Evolutionary conservation across 2,888 invertebrate genomes (phyloP).

Genomic region (Anarsia innoxiella): DNA sequence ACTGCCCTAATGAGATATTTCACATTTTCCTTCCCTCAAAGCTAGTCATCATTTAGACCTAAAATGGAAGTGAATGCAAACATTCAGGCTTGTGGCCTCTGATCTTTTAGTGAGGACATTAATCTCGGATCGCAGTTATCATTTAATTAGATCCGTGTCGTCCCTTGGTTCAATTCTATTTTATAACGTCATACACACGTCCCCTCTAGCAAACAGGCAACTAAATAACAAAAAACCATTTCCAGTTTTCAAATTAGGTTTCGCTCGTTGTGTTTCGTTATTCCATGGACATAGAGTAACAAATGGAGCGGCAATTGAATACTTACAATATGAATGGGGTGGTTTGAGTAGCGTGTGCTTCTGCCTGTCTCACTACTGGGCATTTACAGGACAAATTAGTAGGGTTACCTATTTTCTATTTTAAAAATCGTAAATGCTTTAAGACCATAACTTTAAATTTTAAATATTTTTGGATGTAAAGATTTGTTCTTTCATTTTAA

Average conservation of each 20-base stretch:
- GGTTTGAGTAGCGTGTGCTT: slow-evolving; percentile 40
- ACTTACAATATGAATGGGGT: no score
- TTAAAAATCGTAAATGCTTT: no score
- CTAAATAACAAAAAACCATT: slow-evolving; percentile 36
- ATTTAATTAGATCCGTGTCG: slow-evolving; percentile 72
- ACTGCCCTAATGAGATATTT: no score
- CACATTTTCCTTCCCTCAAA: slow-evolving; percentile 17
- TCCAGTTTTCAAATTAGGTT: slow-evolving; percentile 17
- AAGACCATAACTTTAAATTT: no score
- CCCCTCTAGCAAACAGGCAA: slow-evolving; percentile 54
- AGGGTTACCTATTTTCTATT: slow-evolving; percentile 54
- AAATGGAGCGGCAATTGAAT: no score
- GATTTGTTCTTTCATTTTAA: no score
- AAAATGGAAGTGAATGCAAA: slow-evolving; percentile 28
- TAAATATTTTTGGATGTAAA: no score
- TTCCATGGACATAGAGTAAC: no score
- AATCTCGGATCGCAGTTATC: slow-evolving; percentile 70
- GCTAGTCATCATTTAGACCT: slow-evolving; percentile 17
- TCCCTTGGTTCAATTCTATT: slow-evolving; percentile 72
- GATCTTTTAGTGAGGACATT: slow-evolving; percentile 58
- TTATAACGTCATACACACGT: slow-evolving; percentile 74
- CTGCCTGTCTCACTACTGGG: slow-evolving; percentile 54
- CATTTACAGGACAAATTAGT: slow-evolving; percentile 58
- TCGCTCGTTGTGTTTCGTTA: no score
- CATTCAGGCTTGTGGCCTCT: slow-evolving; percentile 37